Conservation (phyloP, 2,797 vertebrate species). For the Philypnodon macrostomus region DNA sequence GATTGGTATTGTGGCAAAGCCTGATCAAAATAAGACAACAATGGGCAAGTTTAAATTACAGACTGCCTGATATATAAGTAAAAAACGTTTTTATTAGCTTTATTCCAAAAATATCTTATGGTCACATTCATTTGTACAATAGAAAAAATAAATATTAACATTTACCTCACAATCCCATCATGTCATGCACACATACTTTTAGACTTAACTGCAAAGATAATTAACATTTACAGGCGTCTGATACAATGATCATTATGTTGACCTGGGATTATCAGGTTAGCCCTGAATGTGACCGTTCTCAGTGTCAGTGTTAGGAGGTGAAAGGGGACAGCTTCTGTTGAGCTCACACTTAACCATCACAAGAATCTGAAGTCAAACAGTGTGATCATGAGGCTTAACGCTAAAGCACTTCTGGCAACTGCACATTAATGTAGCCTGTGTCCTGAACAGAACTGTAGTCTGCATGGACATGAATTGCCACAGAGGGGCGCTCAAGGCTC, state of each 20-base stretch:
- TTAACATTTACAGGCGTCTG: slow-evolving; percentile 19
- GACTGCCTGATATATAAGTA: too few relatives aligned
- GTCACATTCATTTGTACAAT: slow-evolving; percentile 58
- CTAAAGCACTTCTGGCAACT: slow-evolving; percentile 21
- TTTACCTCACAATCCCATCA: slow-evolving; percentile 47
- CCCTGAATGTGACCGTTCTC: slow-evolving; percentile 12
- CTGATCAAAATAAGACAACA: slow-evolving; percentile 14
- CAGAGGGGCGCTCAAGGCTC: slow-evolving; percentile 59
- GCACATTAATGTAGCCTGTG: slow-evolving; percentile 20
- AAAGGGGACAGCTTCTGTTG: slow-evolving; percentile 19
- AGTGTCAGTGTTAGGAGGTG: slow-evolving; percentile 20
- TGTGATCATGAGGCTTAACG: slow-evolving; percentile 13
- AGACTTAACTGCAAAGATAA: slow-evolving; percentile 14
- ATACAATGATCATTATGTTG: slow-evolving; percentile 18
- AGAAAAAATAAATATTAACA: slow-evolving; percentile 72
- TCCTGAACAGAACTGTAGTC: slow-evolving; percentile 5
- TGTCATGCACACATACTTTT: slow-evolving; percentile 47
- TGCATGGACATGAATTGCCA: slow-evolving; percentile 42
- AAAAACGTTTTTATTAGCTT: slow-evolving; percentile 37
- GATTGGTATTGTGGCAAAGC: slow-evolving; percentile 34
- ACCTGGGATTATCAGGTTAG: not conserved
- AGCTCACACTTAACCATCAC: slow-evolving; percentile 20
- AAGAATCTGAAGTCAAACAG: slow-evolving; percentile 27
- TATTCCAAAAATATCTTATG: slow-evolving; percentile 60
- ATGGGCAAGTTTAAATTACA: not conserved